Evolutionary conservation across 2,888 invertebrate genomes (phyloP).

Genomic region (Philaethria dido): DNA sequence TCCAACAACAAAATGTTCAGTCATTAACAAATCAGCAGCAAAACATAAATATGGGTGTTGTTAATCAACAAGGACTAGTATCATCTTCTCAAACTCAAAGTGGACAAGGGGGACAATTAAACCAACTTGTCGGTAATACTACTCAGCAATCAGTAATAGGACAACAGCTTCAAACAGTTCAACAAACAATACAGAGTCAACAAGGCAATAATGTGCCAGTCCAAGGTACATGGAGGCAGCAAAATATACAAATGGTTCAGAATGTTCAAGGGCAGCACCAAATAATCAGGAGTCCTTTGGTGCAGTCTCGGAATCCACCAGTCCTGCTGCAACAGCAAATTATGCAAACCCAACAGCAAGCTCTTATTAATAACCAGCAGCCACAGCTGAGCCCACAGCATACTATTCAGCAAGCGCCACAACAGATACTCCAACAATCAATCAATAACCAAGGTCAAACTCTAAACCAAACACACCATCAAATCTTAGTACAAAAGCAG

Average conservation of each 20-base stretch:
- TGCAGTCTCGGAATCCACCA: conserved; percentile 76
- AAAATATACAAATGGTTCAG: conserved; percentile 80
- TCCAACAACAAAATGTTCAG: conserved; percentile 77
- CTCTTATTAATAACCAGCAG: conserved; percentile 74
- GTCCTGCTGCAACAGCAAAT: conserved; percentile 84
- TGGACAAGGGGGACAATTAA: conserved; percentile 69
- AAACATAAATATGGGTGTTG: conserved; percentile 76
- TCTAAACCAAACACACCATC: conserved; percentile 78
- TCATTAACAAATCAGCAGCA: conserved; percentile 73
- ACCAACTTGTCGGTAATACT: conserved; percentile 73
- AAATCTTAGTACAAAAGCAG: conserved; percentile 81
- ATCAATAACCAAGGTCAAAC: conserved; percentile 81
- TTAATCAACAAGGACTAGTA: conserved; percentile 71
- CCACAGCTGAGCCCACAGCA: conserved; percentile 81
- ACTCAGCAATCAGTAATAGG: conserved; percentile 69
- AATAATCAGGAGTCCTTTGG: conserved; percentile 74
- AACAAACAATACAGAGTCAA: conserved; percentile 73
- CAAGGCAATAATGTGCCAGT: conserved; percentile 67
- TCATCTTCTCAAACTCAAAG: conserved; percentile 70
- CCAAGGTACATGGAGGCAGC: conserved; percentile 77
- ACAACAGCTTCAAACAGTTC: conserved; percentile 81
- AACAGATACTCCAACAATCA: conserved; percentile 85
- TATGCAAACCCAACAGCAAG: conserved; percentile 81
- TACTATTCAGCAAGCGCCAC: conserved; percentile 79
- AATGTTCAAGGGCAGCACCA: conserved; percentile 82